A percentile compares a stretch with the other conserved stretches of the same genome.
phyloP scores from a whole-genome alignment of 2,888 invertebrate genomes.

The Dromius quadrimaculatus region DNA sequence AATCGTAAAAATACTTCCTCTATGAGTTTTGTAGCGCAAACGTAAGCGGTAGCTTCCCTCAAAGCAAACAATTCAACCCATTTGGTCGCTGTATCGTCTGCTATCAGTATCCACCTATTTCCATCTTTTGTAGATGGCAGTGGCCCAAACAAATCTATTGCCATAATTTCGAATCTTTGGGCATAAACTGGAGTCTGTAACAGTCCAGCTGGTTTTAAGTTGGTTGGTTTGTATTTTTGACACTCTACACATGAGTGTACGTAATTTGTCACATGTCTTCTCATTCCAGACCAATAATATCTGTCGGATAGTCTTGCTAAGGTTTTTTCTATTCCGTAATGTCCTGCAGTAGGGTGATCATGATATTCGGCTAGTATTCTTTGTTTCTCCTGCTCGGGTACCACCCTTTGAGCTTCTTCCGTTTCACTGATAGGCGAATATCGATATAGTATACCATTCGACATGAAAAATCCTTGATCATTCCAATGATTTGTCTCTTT shows the following conservation, averaged over 20 bases:
- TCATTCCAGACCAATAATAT: constrained; percentile 50
- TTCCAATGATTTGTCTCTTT: not conserved
- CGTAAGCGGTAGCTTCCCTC: constrained; percentile 57
- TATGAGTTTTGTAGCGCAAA: constrained; percentile 57
- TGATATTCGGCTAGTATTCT: constrained; percentile 56
- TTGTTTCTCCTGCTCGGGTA: constrained; percentile 53
- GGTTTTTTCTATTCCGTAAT: constrained; percentile 43
- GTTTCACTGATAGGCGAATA: constrained; percentile 39
- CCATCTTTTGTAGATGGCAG: constrained; percentile 31
- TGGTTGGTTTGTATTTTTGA: constrained; percentile 52
- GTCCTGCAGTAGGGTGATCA: constrained; percentile 37
- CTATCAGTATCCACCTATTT: constrained; percentile 59
- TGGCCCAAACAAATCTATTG: constrained; percentile 40
- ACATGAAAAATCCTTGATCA: not conserved
- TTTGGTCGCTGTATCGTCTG: constrained; percentile 22
- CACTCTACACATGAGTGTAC: constrained; percentile 33
- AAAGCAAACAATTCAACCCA: constrained; percentile 57
- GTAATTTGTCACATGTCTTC: constrained; percentile 3
- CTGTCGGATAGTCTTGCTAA: constrained; percentile 18
- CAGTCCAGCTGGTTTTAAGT: constrained; percentile 42
- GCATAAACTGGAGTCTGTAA: constrained; percentile 26
- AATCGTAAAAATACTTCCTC: constrained; percentile 61
- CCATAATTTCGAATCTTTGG: constrained; percentile 24
- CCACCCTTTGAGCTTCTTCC: constrained; percentile 53
- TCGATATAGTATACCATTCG: constrained; percentile 51